Evolutionary conservation across 2,888 invertebrate species (phyloP).

Genomic region (Vanessa cardui): DNA sequence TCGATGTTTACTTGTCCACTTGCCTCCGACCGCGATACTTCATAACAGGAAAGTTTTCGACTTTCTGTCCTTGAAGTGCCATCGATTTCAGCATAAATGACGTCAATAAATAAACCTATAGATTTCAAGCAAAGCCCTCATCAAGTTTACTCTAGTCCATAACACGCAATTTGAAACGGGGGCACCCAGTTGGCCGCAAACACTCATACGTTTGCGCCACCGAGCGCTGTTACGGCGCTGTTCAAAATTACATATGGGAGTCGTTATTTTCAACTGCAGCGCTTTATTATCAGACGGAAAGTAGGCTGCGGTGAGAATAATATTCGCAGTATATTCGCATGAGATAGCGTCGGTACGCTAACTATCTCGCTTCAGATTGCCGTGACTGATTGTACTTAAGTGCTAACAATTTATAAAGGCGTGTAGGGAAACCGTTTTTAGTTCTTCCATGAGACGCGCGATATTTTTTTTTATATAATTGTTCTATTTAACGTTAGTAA

Average conservation of each 20-base stretch:
- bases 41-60: neutral
- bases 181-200: constrained; percentile 37
- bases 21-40: neutral
- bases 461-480: neutral
- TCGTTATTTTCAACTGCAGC: constrained; percentile 41
- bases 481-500: no score
- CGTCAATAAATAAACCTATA: constrained; percentile 18
- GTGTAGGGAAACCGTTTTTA: constrained; percentile 6
- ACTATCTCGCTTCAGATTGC: constrained; percentile 43
- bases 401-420: constrained; percentile 30
- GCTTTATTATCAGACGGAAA: constrained; percentile 40
- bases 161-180: constrained; percentile 37
- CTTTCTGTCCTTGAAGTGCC: constrained; percentile 5
- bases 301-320: constrained; percentile 42
- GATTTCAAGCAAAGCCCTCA: constrained; percentile 18
- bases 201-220: constrained; percentile 35
- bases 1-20: neutral
- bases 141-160: constrained; percentile 31
- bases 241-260: constrained; percentile 41
- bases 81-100: neutral
- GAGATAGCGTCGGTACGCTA: constrained; percentile 45
- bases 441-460: neutral
- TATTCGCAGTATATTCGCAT: constrained; percentile 45
- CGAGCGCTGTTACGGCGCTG: constrained; percentile 34
- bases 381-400: constrained; percentile 36